Conservation (phyloP, 2,888 invertebrate species). For the Callinectes sapidus region DNA sequence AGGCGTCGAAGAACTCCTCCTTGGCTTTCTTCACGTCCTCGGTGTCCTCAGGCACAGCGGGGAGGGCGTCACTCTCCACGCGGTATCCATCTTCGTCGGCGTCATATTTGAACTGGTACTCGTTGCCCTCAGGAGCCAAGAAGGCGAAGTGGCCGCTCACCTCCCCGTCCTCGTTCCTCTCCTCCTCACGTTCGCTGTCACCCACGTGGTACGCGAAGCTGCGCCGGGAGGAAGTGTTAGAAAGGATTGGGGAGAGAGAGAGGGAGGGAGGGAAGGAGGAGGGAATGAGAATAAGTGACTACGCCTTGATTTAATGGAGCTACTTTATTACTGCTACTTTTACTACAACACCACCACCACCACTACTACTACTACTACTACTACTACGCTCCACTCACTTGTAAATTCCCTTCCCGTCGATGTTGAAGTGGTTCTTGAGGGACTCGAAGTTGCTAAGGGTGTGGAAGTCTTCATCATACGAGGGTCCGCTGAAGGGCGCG, state of each 20-base stretch:
- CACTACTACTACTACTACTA: constrained; percentile 38
- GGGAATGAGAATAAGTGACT: too few species aligned
- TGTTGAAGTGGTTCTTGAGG: constrained; percentile 58
- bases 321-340: constrained; percentile 16
- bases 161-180: constrained; percentile 66
- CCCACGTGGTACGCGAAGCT: constrained; percentile 71
- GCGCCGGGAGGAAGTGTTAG: not conserved
- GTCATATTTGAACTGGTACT: constrained; percentile 71
- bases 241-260: too few species aligned
- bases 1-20: constrained; percentile 70
- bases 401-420: constrained; percentile 45
- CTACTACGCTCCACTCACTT: constrained; percentile 42
- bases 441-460: constrained; percentile 52
- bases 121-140: constrained; percentile 71
- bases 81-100: constrained; percentile 70
- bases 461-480: not conserved
- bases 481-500: constrained; percentile 10
- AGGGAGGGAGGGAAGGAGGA: too few species aligned
- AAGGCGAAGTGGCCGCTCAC: constrained; percentile 70
- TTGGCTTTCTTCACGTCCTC: constrained; percentile 71
- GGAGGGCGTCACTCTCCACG: constrained; percentile 71
- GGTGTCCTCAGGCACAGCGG: constrained; percentile 69
- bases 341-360: not conserved
- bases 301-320: not conserved
- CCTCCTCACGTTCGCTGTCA: constrained; percentile 68